Evolutionary conservation across 2,888 invertebrate species (phyloP).

Genomic region (Callosobruchus maculatus): DNA sequence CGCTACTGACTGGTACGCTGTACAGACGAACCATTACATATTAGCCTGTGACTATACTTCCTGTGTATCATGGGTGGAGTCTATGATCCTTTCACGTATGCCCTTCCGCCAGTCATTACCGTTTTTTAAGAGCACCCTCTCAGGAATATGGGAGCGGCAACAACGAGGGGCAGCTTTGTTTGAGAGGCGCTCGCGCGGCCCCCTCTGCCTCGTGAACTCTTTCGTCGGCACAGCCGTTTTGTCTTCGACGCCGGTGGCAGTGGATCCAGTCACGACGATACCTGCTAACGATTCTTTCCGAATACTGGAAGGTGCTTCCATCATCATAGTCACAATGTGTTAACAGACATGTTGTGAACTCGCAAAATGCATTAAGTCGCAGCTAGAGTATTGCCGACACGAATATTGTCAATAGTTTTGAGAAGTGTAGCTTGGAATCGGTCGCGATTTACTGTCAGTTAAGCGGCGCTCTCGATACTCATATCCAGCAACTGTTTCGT

Average conservation of each 20-base stretch:
- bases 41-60: conserved; percentile 37
- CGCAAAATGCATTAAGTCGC: too few species aligned
- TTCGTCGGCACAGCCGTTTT: not conserved
- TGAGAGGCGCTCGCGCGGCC: not conserved
- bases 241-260: not conserved
- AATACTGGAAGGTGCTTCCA: too few species aligned
- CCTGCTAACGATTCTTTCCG: too few species aligned
- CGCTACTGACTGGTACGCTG: too few species aligned
- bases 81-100: conserved; percentile 19
- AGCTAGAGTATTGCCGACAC: too few species aligned
- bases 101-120: conserved; percentile 18
- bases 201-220: not conserved
- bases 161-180: not conserved
- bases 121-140: conserved; percentile 14
- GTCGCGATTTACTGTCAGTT: too few species aligned
- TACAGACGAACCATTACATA: conserved; percentile 22
- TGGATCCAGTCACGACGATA: not conserved
- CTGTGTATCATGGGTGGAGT: conserved; percentile 39
- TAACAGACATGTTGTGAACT: too few species aligned
- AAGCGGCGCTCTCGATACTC: too few species aligned
- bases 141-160: not conserved
- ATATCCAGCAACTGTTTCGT: too few species aligned
- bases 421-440: too few species aligned
- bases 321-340: too few species aligned
- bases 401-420: too few species aligned